Percentiles rank a stretch among this genome's conserved stretches.
phyloP scores from a whole-genome alignment of 2,797 vertebrate genomes.

The Spea hammondii region DNA sequence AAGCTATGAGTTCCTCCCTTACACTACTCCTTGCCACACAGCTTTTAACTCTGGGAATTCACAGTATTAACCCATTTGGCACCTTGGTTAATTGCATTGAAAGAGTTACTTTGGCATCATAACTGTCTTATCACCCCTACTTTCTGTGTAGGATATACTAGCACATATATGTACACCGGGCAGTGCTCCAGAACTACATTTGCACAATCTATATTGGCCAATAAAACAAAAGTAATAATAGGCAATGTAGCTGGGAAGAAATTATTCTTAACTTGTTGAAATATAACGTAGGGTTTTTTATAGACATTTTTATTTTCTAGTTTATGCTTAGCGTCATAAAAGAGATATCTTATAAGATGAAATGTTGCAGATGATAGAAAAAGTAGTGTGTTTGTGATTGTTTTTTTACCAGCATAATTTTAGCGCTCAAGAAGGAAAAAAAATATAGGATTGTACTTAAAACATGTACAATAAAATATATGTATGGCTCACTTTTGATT shows the following conservation, averaged over 20 bases:
- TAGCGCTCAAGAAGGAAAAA: not conserved
- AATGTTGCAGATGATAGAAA: not conserved
- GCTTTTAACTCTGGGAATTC: too few species aligned
- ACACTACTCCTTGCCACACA: too few species aligned
- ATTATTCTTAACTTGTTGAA: not conserved
- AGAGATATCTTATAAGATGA: not conserved
- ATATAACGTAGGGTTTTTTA: not conserved
- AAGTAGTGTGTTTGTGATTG: not conserved
- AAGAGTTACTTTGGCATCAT: too few species aligned
- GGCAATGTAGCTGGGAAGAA: too few species aligned
- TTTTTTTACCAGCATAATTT: not conserved
- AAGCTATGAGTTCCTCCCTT: too few species aligned
- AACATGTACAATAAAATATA: not conserved
- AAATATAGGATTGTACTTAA: not conserved
- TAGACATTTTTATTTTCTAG: not conserved
- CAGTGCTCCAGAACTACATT: not conserved
- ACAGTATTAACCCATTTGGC: too few species aligned
- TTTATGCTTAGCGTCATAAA: not conserved
- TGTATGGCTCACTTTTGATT: slow-evolving; percentile 2
- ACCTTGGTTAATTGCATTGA: too few species aligned
- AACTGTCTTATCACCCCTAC: too few species aligned
- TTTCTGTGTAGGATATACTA: not conserved
- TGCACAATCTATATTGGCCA: not conserved
- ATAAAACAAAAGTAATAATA: not conserved
- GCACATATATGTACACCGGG: not conserved